Evolutionary conservation across 2,797 vertebrate genomes (phyloP).

Genomic region (Micrastur ruficollis): DNA sequence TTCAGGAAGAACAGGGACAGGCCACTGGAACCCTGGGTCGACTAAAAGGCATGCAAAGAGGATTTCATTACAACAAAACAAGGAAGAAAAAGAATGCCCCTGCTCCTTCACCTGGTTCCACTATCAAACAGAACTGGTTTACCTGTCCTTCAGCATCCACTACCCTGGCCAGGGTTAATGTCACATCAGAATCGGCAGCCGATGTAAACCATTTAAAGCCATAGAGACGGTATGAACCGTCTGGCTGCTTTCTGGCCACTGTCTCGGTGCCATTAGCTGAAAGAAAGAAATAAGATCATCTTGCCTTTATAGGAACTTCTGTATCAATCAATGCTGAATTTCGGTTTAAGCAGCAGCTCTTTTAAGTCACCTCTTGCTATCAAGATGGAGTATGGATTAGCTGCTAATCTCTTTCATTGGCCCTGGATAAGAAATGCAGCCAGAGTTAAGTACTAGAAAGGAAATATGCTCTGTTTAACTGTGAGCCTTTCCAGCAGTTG

Average conservation of each 20-base stretch:
- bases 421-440: background rate
- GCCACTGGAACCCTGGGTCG: constrained; percentile 63
- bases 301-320: background rate
- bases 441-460: background rate
- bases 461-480: background rate
- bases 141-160: constrained; percentile 72
- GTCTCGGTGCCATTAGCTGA: constrained; percentile 84
- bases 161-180: constrained; percentile 83
- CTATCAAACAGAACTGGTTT: constrained; percentile 51
- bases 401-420: background rate
- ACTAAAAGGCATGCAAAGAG: background rate
- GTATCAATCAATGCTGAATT: background rate
- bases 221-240: constrained; percentile 80
- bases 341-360: background rate
- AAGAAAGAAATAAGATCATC: background rate
- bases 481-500: background rate
- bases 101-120: background rate
- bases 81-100: background rate
- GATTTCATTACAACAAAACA: background rate
- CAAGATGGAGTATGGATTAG: background rate
- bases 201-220: constrained; percentile 92
- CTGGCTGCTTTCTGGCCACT: constrained; percentile 77
- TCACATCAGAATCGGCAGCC: constrained; percentile 85
- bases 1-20: constrained; percentile 86
- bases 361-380: background rate